phyloP scores from a whole-genome alignment of 2,113 vertebrate species.

The Corvus moneduloides region DNA sequence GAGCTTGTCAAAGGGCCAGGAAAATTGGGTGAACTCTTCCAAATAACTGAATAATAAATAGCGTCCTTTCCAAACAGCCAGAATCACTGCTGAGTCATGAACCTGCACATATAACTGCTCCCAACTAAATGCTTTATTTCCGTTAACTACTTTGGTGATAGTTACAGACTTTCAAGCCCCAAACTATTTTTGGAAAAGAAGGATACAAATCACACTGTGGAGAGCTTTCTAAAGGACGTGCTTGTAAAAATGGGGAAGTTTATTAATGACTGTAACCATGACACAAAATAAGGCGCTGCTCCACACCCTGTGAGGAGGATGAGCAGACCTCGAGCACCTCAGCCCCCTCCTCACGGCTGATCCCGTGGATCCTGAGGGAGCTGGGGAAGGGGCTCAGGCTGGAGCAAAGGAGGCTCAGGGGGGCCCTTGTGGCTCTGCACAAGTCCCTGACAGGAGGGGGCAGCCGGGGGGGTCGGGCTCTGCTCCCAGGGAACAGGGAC shows the following conservation, averaged over 20 bases:
- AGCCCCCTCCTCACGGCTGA: accelerated
- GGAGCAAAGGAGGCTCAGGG: not conserved
- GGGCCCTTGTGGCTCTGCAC: not conserved
- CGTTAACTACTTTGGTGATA: not conserved
- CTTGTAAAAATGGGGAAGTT: not conserved
- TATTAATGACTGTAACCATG: accelerated
- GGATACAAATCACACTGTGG: accelerated
- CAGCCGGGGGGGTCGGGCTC: accelerated
- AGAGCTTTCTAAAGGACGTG: not conserved
- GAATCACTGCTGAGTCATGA: not conserved
- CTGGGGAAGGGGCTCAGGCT: not conserved
- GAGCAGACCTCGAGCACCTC: accelerated
- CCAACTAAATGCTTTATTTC: not conserved
- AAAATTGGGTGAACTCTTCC: not conserved
- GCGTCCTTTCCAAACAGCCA: not conserved
- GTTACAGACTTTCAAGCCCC: not conserved
- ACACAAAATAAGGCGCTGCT: accelerated
- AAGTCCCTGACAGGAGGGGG: not conserved
- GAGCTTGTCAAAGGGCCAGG: not conserved
- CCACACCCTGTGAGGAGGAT: not conserved
- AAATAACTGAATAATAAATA: not conserved
- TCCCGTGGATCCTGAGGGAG: not conserved
- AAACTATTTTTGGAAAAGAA: not conserved
- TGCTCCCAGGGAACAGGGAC: not conserved
- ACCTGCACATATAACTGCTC: not conserved